Percentiles rank a stretch among this genome's conserved stretches.
These are phyloP conservation scores for Pachyuromys duprasi DNA, from an alignment of 2,797 vertebrate genomes.

Conservation along the genomic window DNA sequence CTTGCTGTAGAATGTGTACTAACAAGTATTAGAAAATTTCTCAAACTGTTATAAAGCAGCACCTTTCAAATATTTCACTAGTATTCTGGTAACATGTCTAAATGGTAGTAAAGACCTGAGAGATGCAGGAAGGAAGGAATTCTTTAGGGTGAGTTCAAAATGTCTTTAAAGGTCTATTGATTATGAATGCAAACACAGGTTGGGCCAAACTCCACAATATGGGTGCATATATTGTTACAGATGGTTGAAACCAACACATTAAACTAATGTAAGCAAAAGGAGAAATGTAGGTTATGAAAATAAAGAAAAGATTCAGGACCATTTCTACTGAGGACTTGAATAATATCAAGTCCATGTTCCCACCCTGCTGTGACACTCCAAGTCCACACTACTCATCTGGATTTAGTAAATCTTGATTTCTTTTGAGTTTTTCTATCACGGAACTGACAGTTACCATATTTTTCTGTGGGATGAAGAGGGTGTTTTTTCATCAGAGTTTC, in stretches of 20 bases:
- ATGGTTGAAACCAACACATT: constrained; percentile 3
- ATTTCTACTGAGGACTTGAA: neutral
- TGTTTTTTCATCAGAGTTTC: neutral
- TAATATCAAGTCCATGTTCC: neutral
- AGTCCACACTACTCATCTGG: neutral
- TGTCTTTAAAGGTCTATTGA: neutral
- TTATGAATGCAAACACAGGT: neutral
- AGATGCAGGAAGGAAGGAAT: neutral
- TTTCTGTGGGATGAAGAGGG: neutral
- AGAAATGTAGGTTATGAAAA: neutral
- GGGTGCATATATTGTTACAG: neutral
- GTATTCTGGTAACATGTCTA: neutral
- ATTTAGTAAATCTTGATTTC: neutral
- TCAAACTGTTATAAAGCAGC: neutral
- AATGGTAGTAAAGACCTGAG: neutral
- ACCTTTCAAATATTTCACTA: neutral
- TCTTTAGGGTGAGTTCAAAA: neutral
- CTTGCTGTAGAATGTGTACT: neutral
- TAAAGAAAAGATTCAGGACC: neutral
- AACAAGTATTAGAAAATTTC: neutral
- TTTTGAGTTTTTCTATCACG: neutral
- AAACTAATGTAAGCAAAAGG: neutral
- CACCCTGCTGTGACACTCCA: neutral
- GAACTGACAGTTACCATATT: neutral
- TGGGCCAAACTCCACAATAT: neutral